phyloP scores from a whole-genome alignment of 2,797 vertebrate genomes.

The Pangasius larnaudii region DNA sequence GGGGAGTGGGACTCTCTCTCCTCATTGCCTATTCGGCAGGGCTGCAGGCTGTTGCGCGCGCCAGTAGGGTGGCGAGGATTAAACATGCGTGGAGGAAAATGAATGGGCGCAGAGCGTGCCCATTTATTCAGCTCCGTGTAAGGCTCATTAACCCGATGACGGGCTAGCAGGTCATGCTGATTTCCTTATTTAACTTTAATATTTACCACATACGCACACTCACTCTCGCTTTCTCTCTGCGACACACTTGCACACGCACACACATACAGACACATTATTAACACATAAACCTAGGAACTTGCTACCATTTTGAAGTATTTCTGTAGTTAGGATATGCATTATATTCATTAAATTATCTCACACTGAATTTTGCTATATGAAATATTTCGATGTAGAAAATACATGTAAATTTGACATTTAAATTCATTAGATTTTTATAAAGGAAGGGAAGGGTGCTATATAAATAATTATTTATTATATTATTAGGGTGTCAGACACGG shows the following conservation, averaged over 20 bases:
- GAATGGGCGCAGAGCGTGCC: constrained; percentile 83
- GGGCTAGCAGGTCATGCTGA: constrained; percentile 77
- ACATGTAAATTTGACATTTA: background rate
- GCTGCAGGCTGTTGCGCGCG: constrained; percentile 81
- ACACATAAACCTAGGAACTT: background rate
- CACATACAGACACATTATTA: background rate
- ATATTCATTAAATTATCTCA: background rate
- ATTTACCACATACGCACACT: constrained; percentile 51
- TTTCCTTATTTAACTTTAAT: constrained; percentile 74
- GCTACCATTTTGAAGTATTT: background rate
- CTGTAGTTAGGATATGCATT: background rate
- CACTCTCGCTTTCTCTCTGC: constrained; percentile 6
- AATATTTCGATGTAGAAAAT: background rate
- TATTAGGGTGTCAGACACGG: background rate
- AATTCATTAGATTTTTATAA: background rate
- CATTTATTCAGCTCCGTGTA: constrained; percentile 77
- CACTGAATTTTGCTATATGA: background rate
- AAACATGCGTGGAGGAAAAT: constrained; percentile 81
- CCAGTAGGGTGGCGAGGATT: constrained; percentile 79
- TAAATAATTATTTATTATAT: background rate
- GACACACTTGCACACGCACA: background rate
- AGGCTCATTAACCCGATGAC: constrained; percentile 82
- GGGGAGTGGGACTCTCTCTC: constrained; percentile 72
- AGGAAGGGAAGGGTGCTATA: background rate
- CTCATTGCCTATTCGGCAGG: constrained; percentile 73